Evolutionary conservation across 23 tunicate species (phyloP).

Genomic region (Ascidia mentula): DNA sequence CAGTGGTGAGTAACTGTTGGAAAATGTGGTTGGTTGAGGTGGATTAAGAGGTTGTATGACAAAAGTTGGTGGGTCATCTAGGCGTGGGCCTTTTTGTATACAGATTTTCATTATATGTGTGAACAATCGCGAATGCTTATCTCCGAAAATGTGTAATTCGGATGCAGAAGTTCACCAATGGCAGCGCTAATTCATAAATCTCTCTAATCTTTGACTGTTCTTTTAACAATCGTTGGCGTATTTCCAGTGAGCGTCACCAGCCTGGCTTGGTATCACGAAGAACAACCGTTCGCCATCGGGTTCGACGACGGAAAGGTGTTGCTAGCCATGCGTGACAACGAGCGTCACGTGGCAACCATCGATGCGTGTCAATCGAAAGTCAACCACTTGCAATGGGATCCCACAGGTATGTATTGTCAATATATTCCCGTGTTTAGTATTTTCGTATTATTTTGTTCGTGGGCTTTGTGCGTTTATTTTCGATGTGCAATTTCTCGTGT

Average conservation of each 20-base stretch:
- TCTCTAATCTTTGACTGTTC: not conserved
- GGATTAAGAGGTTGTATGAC: no score
- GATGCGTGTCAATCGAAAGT: conserved; percentile 54
- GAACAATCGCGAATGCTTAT: not conserved
- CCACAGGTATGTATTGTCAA: conserved; percentile 38
- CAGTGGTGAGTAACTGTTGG: conserved; percentile 66
- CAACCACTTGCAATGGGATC: conserved; percentile 38
- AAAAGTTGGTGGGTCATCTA: no score
- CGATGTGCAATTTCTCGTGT: no score
- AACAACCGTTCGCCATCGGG: conserved; percentile 73
- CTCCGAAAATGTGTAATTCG: not conserved
- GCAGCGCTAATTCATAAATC: not conserved
- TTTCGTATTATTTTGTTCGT: no score
- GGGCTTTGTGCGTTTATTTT: no score
- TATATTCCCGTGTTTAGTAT: no score
- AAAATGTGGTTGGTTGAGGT: no score
- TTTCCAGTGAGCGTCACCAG: conserved; percentile 63
- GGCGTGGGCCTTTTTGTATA: not conserved
- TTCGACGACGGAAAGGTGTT: conserved; percentile 89
- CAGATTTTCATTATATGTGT: not conserved
- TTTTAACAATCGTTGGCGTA: not conserved
- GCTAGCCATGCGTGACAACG: conserved; percentile 57
- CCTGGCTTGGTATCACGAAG: conserved; percentile 65
- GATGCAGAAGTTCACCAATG: not conserved
- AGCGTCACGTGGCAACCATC: conserved; percentile 36